phyloP scores from a whole-genome alignment of 1,140 invertebrate species.

The Hypothenemus hampei region DNA sequence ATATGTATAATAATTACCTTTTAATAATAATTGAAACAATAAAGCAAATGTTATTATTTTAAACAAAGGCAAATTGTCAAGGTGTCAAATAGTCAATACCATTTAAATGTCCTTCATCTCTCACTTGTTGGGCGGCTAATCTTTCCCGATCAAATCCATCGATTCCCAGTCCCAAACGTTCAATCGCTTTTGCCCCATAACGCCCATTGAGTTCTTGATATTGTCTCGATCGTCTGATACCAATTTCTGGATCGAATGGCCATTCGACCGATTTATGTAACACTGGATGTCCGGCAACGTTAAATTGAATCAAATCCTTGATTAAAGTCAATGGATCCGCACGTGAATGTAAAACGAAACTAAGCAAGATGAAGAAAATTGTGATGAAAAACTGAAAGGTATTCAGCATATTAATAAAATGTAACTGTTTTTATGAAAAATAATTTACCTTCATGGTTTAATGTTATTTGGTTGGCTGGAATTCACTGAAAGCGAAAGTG shows the following conservation, averaged over 20 bases:
- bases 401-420: too few relatives aligned
- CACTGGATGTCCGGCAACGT: conserved; percentile 55
- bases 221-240: conserved; percentile 47
- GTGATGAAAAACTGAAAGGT: too few relatives aligned
- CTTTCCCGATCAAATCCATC: conserved; percentile 56
- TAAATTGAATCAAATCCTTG: conserved; percentile 44
- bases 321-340: conserved; percentile 24
- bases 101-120: conserved; percentile 56
- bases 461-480: too few relatives aligned
- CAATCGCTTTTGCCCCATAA: conserved; percentile 57
- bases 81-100: conserved; percentile 47
- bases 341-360: too few relatives aligned
- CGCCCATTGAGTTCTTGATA: conserved; percentile 56
- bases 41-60: too few relatives aligned
- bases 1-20: too few relatives aligned
- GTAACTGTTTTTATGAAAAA: too few relatives aligned
- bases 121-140: conserved; percentile 47
- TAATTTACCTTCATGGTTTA: too few relatives aligned
- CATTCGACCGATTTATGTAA: conserved; percentile 52
- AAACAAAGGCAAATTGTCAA: too few relatives aligned
- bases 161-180: conserved; percentile 57
- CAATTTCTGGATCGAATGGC: conserved; percentile 59
- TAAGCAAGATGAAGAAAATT: too few relatives aligned
- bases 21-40: too few relatives aligned
- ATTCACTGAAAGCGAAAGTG: too few relatives aligned